A percentile compares a stretch with the other conserved stretches of the same genome.
phyloP scores from a whole-genome alignment of 1,140 invertebrate species.

The Octopus sinensis region DNA sequence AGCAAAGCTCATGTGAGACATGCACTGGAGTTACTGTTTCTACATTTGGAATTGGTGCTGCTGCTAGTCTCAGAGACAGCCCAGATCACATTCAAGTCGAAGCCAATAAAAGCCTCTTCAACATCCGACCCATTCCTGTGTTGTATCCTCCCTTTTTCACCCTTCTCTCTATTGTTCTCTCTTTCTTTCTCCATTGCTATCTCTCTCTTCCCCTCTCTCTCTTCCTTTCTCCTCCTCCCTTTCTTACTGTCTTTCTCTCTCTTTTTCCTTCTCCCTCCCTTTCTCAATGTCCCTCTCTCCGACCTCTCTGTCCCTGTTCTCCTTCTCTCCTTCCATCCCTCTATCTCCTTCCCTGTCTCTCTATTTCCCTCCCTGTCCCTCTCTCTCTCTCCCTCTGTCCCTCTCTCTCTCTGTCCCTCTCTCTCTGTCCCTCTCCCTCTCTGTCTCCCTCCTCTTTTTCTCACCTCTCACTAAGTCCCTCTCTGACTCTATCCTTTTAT shows the following conservation, averaged over 20 bases:
- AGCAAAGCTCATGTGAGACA: no score
- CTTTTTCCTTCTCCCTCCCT: not conserved
- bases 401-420: not conserved
- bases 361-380: not conserved
- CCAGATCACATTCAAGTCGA: no score
- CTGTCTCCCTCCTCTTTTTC: not conserved
- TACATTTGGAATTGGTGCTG: no score
- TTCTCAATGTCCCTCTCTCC: not conserved
- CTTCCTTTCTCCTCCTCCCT: slow-evolving; percentile 6
- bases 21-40: no score
- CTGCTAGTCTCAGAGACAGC: no score
- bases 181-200: not conserved
- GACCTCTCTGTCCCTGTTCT: not conserved
- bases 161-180: slow-evolving; percentile 11
- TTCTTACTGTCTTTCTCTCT: not conserved
- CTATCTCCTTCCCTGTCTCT: not conserved
- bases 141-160: not conserved
- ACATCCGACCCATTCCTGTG: no score
- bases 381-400: not conserved
- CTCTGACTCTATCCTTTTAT: not conserved
- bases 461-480: not conserved
- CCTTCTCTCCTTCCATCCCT: slow-evolving; percentile 4
- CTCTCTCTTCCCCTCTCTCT: not conserved
- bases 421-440: not conserved
- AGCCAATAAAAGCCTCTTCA: no score